These are phyloP conservation scores for Drosophila acutilabella DNA, from an alignment of 2,888 invertebrate genomes.

Conservation along the genomic window DNA sequence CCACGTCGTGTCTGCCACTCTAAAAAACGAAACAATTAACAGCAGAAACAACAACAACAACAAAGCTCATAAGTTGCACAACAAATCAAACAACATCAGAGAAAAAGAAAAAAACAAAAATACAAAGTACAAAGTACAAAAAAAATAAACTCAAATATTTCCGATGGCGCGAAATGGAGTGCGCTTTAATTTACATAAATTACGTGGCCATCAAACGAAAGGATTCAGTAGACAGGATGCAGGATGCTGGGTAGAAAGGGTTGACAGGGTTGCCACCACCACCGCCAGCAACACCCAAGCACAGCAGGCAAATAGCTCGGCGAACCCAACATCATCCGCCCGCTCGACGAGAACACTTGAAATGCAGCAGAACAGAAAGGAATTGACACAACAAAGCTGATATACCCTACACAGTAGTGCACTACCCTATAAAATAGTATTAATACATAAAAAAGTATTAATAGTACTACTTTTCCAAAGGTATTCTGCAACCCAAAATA, in stretches of 20 bases:
- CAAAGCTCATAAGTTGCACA: conserved; percentile 52
- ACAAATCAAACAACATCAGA: conserved; percentile 63
- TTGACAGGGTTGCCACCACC: conserved; percentile 32
- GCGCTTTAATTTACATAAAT: conserved; percentile 81
- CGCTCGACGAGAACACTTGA: conserved; percentile 50
- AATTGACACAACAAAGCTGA: background rate
- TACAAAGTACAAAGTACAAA: conserved; percentile 8
- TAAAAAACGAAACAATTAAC: conserved; percentile 72
- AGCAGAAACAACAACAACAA: conserved; percentile 35
- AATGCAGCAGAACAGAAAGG: conserved; percentile 35
- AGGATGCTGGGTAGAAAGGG: conserved; percentile 53
- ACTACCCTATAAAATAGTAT: no score
- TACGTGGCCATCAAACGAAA: conserved; percentile 42
- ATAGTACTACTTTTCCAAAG: no score
- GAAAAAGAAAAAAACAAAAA: conserved; percentile 14
- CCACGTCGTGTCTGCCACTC: conserved; percentile 22
- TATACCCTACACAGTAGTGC: conserved; percentile 27
- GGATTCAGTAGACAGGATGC: conserved; percentile 33
- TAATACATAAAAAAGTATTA: no score
- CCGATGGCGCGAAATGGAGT: conserved; percentile 76
- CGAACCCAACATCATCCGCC: conserved; percentile 29
- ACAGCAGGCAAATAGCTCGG: conserved; percentile 7
- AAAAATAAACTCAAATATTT: conserved; percentile 53
- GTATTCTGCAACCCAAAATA: no score
- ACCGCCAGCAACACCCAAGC: conserved; percentile 33